These are phyloP conservation scores for Morpho deidamia DNA, from an alignment of 2,888 invertebrate genomes.

Conservation along the genomic window DNA sequence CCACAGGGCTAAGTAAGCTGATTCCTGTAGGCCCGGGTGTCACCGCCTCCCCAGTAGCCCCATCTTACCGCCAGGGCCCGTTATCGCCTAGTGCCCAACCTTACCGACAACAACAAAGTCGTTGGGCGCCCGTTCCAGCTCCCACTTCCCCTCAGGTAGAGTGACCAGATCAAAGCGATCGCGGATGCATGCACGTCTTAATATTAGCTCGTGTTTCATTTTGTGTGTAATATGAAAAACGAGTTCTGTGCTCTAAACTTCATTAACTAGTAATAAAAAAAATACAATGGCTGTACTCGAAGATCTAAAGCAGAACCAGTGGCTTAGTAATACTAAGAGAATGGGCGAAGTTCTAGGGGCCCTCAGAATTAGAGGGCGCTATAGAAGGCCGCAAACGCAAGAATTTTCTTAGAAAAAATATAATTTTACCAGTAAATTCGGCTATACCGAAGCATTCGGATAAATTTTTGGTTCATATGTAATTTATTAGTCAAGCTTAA, in stretches of 20 bases:
- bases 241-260: background rate
- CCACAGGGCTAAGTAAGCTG: constrained; percentile 67
- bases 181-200: constrained; percentile 9
- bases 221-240: background rate
- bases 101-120: constrained; percentile 58
- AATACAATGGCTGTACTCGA: no score
- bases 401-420: no score
- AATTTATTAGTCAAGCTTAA: no score
- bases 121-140: constrained; percentile 72
- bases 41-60: constrained; percentile 39
- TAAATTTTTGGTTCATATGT: no score
- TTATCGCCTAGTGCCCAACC: constrained; percentile 59
- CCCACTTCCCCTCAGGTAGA: constrained; percentile 72
- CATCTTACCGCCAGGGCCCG: constrained; percentile 52
- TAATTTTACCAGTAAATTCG: no score
- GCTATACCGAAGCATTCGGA: no score
- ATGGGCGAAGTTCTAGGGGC: no score
- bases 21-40: constrained; percentile 65
- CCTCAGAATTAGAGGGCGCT: no score
- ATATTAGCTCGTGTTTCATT: background rate
- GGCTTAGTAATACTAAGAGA: no score
- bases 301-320: no score
- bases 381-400: no score
- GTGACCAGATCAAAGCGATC: constrained; percentile 2
- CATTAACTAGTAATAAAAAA: background rate